Conservation (phyloP, 2,797 vertebrate genomes). For the Numenius phaeopus region DNA sequence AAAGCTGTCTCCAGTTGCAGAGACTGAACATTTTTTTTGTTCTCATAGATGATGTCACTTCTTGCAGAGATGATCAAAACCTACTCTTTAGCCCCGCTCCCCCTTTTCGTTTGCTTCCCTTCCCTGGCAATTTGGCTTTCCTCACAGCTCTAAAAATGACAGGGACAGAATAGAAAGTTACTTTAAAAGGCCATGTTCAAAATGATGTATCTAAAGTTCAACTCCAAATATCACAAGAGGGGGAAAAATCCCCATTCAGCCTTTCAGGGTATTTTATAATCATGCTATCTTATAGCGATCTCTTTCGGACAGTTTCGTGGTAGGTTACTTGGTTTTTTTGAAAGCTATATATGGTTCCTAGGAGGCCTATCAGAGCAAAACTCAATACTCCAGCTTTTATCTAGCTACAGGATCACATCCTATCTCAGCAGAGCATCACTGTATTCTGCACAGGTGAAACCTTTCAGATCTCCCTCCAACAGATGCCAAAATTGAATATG, state of each 20-base stretch:
- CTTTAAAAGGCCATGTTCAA: conserved; percentile 41
- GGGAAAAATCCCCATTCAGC: not conserved
- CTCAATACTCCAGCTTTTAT: not conserved
- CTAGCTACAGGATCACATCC: not conserved
- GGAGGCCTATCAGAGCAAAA: not conserved
- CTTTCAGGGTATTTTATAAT: not conserved
- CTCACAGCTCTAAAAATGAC: conserved; percentile 28
- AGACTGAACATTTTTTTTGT: not conserved
- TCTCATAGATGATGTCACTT: conserved; percentile 32
- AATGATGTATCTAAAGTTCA: conserved; percentile 12
- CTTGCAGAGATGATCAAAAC: conserved; percentile 3
- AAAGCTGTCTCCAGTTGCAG: conserved; percentile 41
- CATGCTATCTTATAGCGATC: not conserved
- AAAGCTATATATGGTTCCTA: not conserved
- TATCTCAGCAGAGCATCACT: not conserved
- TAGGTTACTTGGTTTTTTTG: not conserved
- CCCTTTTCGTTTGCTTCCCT: conserved; percentile 6
- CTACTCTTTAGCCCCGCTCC: not conserved
- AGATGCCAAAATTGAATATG: not conserved
- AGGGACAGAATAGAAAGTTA: conserved; percentile 11
- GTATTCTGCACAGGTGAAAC: not conserved
- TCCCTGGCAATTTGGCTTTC: conserved; percentile 16
- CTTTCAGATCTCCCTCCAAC: not conserved
- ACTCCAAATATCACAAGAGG: conserved; percentile 10
- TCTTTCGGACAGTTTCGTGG: not conserved